Conservation (phyloP, 2,888 invertebrate species). For the Stratiomys singularior region DNA sequence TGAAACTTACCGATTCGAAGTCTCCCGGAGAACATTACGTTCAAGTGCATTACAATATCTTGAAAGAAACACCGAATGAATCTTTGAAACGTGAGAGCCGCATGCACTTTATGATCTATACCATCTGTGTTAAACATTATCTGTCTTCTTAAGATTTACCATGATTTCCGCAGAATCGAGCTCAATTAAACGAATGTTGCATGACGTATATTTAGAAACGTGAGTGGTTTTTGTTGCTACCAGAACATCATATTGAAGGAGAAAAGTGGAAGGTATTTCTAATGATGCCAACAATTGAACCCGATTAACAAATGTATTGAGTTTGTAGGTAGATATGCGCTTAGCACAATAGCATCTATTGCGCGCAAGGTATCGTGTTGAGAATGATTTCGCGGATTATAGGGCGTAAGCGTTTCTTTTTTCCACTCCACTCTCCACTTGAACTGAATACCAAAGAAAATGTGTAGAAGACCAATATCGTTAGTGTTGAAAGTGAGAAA, state of each 20-base stretch:
- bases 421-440: background rate
- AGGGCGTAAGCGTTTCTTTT: slow-evolving; percentile 23
- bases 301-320: slow-evolving; percentile 23
- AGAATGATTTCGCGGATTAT: slow-evolving; percentile 30
- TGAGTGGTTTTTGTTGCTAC: background rate
- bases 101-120: background rate
- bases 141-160: slow-evolving; percentile 21
- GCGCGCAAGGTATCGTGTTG: background rate
- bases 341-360: slow-evolving; percentile 13
- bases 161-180: slow-evolving; percentile 24
- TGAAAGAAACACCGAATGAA: background rate
- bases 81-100: background rate
- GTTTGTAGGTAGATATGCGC: slow-evolving; percentile 6
- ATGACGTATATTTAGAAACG: background rate
- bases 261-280: slow-evolving; percentile 19
- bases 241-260: background rate
- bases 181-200: slow-evolving; percentile 22
- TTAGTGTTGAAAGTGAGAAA: slow-evolving; percentile 11
- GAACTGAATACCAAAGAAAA: background rate
- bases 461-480: background rate
- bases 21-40: background rate
- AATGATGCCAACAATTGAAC: slow-evolving; percentile 25
- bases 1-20: background rate
- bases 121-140: slow-evolving; percentile 7
- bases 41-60: background rate